phyloP scores from a whole-genome alignment of 2,113 vertebrate genomes.

The Lanius collurio region DNA sequence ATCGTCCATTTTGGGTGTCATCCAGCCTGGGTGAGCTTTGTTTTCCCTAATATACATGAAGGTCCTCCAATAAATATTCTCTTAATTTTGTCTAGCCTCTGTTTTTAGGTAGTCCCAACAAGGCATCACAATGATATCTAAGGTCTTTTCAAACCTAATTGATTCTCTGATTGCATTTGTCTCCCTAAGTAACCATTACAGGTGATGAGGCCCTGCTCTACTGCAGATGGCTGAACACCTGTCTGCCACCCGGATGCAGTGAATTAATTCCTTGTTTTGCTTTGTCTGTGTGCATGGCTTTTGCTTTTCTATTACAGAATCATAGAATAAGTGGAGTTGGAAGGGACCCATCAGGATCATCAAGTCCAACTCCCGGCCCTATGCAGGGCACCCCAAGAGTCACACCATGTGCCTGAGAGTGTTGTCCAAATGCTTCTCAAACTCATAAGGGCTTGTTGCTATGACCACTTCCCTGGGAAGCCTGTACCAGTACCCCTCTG shows the following conservation, averaged over 20 bases:
- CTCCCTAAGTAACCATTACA: neutral
- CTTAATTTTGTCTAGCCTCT: neutral
- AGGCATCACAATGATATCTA: neutral
- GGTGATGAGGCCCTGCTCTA: neutral
- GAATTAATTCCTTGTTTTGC: neutral
- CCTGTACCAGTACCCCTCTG: neutral
- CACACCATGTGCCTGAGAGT: neutral
- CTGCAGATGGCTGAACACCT: neutral
- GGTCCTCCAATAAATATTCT: neutral
- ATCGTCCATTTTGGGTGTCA: neutral
- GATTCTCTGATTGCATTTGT: neutral
- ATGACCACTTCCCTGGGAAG: neutral
- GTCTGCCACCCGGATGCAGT: neutral
- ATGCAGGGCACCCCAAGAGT: neutral
- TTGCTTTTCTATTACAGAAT: neutral
- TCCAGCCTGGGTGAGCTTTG: neutral
- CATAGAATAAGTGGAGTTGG: accelerated
- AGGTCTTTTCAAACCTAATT: neutral
- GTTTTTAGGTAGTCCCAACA: neutral
- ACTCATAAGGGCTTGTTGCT: neutral
- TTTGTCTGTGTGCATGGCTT: neutral
- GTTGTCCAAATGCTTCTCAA: neutral
- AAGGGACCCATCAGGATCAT: neutral
- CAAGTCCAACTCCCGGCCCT: neutral
- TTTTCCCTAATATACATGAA: neutral